A percentile compares a stretch with the other conserved stretches of the same genome.
Conservation (phyloP, 1,140 invertebrate species). For the Danaus melanippus region DNA sequence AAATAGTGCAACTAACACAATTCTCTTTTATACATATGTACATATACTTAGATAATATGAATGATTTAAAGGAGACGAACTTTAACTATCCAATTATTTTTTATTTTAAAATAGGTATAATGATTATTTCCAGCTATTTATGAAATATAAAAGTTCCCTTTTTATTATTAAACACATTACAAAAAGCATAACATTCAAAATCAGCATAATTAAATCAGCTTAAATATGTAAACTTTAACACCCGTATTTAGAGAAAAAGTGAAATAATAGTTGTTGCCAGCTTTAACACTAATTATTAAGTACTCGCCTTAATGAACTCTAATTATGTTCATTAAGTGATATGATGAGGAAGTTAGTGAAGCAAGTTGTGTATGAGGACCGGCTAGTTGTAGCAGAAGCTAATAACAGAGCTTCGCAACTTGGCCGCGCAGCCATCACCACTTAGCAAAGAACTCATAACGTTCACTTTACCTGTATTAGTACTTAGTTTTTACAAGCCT, state of each 20-base stretch:
- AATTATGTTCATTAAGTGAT: conserved; percentile 37
- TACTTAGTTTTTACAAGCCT: conserved; percentile 28
- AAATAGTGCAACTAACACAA: too few relatives aligned
- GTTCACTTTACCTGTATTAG: conserved; percentile 30
- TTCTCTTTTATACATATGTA: too few relatives aligned
- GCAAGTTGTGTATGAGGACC: conserved; percentile 22
- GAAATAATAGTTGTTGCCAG: conserved; percentile 8
- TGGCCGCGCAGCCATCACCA: conserved; percentile 23
- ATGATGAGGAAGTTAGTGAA: conserved; percentile 28
- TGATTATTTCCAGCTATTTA: too few relatives aligned
- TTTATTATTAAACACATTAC: too few relatives aligned
- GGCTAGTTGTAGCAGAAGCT: conserved; percentile 5
- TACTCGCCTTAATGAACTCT: conserved; percentile 27
- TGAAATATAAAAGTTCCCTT: too few relatives aligned
- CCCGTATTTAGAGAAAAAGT: neutral
- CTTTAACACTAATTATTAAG: conserved; percentile 22
- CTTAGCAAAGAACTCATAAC: conserved; percentile 36
- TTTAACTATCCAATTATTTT: too few relatives aligned
- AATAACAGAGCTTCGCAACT: conserved; percentile 22
- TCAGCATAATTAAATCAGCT: too few relatives aligned
- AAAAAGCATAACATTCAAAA: too few relatives aligned
- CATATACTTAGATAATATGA: too few relatives aligned
- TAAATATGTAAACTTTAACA: too few relatives aligned
- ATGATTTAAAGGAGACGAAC: too few relatives aligned
- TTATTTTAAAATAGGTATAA: too few relatives aligned